Conservation (phyloP, 2,113 vertebrate species). For the Microtus pennsylvanicus region DNA sequence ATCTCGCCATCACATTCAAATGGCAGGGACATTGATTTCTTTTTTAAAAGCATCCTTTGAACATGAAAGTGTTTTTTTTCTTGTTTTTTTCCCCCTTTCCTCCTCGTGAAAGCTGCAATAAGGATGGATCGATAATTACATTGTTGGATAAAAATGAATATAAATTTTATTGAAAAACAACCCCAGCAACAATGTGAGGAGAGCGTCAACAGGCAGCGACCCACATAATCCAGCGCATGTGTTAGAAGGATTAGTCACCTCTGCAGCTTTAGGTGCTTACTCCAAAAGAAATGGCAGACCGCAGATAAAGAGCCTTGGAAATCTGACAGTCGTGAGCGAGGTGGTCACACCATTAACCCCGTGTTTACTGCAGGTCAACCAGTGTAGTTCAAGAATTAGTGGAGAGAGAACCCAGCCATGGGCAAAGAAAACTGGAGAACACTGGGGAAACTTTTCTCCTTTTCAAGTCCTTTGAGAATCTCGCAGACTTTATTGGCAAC, state of each 20-base stretch:
- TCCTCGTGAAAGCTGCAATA: slow-evolving; percentile 58
- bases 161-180: slow-evolving; percentile 84
- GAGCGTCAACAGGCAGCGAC: slow-evolving; percentile 51
- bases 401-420: neutral
- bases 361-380: neutral
- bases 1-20: slow-evolving; percentile 65
- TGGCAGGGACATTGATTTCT: slow-evolving; percentile 73
- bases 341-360: neutral
- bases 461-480: slow-evolving; percentile 54
- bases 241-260: slow-evolving; percentile 18
- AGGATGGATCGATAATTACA: slow-evolving; percentile 81
- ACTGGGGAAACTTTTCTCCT: slow-evolving; percentile 17
- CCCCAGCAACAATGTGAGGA: slow-evolving; percentile 67
- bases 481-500: slow-evolving; percentile 58
- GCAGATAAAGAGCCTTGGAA: neutral
- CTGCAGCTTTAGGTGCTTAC: neutral
- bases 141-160: slow-evolving; percentile 84
- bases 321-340: neutral
- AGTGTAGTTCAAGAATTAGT: neutral
- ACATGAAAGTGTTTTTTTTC: slow-evolving; percentile 73
- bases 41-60: slow-evolving; percentile 68
- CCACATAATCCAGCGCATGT: slow-evolving; percentile 46
- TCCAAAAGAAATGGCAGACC: slow-evolving; percentile 36
- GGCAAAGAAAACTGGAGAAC: neutral
- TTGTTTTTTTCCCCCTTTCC: neutral